Conservation (phyloP, 2,113 vertebrate genomes). For the human (Homo sapiens) region GRCh38 chr21:36871501-36872000, state of each 20-base stretch:
- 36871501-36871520: not conserved
- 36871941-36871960: not conserved
- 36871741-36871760: no score
- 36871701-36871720: not conserved
- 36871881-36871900: not conserved
- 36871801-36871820: no score
- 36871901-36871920: not conserved
- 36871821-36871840: no score
- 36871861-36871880: not conserved
- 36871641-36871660: not conserved
- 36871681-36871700: not conserved
- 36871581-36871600: not conserved
- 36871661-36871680: not conserved
- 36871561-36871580: not conserved
- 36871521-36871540: not conserved
- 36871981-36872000: not conserved
- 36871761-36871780: no score
- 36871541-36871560: not conserved
- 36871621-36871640: conserved; percentile 22
- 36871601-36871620: not conserved
- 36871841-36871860: not conserved
- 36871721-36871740: not conserved
- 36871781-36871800: no score
- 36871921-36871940: not conserved
- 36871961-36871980: not conserved